Evolutionary conservation across 2,113 vertebrate genomes (phyloP).

Genomic region (Gopherus flavomarginatus): DNA sequence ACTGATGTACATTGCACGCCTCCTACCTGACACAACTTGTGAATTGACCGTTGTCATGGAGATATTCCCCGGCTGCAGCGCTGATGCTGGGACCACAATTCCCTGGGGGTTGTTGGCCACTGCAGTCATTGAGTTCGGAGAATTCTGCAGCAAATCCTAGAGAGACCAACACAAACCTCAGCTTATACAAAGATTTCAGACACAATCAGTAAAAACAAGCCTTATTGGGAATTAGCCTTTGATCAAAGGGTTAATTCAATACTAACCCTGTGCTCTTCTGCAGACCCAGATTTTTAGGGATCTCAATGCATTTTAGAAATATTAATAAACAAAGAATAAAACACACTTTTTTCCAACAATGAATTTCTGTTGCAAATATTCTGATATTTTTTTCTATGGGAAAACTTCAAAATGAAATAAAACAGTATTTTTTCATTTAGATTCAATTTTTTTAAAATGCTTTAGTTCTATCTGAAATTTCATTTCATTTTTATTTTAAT

Average conservation of each 20-base stretch:
- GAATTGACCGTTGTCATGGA: conserved; percentile 92
- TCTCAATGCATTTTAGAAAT: background rate
- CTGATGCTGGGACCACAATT: conserved; percentile 89
- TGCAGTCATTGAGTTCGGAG: conserved; percentile 90
- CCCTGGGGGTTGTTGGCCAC: conserved; percentile 91
- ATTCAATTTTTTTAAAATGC: background rate
- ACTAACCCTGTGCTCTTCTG: background rate
- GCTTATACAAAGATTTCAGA: background rate
- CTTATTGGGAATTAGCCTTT: background rate
- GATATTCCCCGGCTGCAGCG: conserved; percentile 89
- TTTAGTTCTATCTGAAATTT: background rate
- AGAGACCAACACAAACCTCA: background rate
- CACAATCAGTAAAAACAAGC: background rate
- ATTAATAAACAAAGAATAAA: background rate
- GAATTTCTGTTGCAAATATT: background rate
- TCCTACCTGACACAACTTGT: conserved; percentile 92
- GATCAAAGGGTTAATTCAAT: background rate
- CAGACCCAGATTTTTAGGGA: background rate
- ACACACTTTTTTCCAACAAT: background rate
- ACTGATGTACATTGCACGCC: conserved; percentile 10
- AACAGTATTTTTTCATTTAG: background rate
- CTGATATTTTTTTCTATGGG: background rate
- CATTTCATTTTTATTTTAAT: background rate
- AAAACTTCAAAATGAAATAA: background rate
- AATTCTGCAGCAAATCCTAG: conserved; percentile 96